Evolutionary conservation across 2,888 invertebrate genomes (phyloP).

Genomic region (Cheilosia vulpina): DNA sequence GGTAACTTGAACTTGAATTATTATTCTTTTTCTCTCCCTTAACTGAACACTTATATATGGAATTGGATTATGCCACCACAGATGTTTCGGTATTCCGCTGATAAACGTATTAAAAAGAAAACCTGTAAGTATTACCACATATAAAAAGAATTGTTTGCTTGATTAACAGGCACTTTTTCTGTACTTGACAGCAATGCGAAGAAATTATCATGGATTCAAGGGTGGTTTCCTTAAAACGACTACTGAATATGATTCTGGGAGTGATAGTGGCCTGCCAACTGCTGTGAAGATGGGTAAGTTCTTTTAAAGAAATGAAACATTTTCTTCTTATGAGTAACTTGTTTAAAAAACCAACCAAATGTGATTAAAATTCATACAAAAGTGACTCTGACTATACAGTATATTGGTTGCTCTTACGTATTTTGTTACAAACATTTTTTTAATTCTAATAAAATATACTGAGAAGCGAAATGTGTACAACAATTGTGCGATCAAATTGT

Average conservation of each 20-base stretch:
- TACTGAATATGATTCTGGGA: slow-evolving; percentile 65
- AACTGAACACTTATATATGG: slow-evolving; percentile 16
- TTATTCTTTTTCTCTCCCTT: background rate
- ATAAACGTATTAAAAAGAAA: slow-evolving; percentile 64
- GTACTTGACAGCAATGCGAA: slow-evolving; percentile 62
- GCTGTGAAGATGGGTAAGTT: slow-evolving; percentile 64
- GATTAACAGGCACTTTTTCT: slow-evolving; percentile 43
- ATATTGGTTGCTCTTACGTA: no score
- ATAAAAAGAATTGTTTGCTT: background rate
- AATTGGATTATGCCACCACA: slow-evolving; percentile 59
- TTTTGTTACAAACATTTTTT: no score
- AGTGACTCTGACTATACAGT: no score
- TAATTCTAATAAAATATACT: no score
- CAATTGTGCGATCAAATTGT: no score
- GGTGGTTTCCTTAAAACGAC: slow-evolving; percentile 61
- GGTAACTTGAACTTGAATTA: background rate
- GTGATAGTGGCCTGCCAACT: slow-evolving; percentile 57
- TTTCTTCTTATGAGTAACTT: background rate
- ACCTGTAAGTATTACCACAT: slow-evolving; percentile 43
- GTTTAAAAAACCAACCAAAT: no score
- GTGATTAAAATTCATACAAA: no score
- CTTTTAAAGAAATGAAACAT: background rate
- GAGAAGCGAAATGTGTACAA: no score
- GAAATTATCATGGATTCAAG: slow-evolving; percentile 65
- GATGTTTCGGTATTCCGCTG: slow-evolving; percentile 65